Percentiles rank a stretch among this genome's conserved stretches.
phyloP scores from a whole-genome alignment of 2,888 invertebrate species.

The Andrena bucephala region DNA sequence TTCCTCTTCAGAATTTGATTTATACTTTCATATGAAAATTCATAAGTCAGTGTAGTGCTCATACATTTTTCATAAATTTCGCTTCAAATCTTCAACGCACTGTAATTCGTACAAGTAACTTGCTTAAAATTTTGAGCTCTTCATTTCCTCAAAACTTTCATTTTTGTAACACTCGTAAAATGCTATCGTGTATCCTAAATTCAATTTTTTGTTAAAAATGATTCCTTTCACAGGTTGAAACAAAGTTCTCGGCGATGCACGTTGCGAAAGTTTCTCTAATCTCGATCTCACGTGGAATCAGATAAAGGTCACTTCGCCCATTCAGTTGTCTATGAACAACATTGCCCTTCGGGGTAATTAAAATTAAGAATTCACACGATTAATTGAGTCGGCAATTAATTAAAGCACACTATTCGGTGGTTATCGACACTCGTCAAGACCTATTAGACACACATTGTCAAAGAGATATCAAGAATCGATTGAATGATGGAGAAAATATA shows the following conservation, averaged over 20 bases:
- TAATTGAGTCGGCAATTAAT: slow-evolving; percentile 49
- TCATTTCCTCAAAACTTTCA: too few species aligned
- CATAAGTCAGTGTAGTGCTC: too few species aligned
- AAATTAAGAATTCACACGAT: slow-evolving; percentile 44
- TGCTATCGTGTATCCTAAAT: too few species aligned
- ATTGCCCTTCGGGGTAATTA: slow-evolving; percentile 31
- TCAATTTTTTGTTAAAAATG: neutral
- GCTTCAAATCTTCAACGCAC: too few species aligned
- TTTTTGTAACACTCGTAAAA: neutral
- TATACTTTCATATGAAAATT: too few species aligned
- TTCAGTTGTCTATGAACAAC: neutral
- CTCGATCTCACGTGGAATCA: slow-evolving; percentile 29
- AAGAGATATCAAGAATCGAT: slow-evolving; percentile 24
- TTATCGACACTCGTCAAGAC: slow-evolving; percentile 27
- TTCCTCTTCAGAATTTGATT: too few species aligned
- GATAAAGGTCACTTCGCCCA: slow-evolving; percentile 1
- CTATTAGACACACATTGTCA: slow-evolving; percentile 21
- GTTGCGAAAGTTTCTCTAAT: slow-evolving; percentile 26
- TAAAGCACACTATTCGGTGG: slow-evolving; percentile 14
- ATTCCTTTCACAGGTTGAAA: neutral
- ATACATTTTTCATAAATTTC: too few species aligned
- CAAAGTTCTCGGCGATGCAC: neutral
- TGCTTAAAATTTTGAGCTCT: too few species aligned
- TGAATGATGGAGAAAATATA: slow-evolving; percentile 14
- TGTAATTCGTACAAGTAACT: too few species aligned